These are phyloP conservation scores for Pollenia amentaria DNA, from an alignment of 2,888 invertebrate species.

Conservation along the genomic window DNA sequence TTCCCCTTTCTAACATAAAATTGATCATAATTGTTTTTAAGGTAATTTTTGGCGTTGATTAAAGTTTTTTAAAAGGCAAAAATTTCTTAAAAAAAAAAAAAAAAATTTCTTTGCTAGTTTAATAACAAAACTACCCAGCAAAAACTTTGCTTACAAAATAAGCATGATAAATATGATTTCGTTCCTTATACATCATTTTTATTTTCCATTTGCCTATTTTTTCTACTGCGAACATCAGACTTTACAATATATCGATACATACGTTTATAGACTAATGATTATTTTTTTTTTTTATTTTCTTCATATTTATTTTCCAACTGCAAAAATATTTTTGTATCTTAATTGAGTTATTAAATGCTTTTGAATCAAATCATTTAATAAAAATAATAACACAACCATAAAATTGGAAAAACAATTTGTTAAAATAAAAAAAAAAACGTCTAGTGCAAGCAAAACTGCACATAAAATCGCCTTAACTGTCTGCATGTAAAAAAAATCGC, in stretches of 20 bases:
- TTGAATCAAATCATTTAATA: conserved; percentile 47
- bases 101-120: not conserved
- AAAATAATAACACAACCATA: conserved; percentile 49
- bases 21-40: not conserved
- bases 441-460: not conserved
- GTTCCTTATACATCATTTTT: not conserved
- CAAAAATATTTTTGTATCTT: conserved; percentile 8
- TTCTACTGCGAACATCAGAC: not conserved
- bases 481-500: conserved; percentile 15
- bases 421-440: conserved; percentile 7
- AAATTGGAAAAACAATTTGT: conserved; percentile 53
- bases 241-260: not conserved
- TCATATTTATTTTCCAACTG: not conserved
- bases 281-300: not conserved
- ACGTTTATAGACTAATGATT: not conserved
- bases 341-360: conserved; percentile 62
- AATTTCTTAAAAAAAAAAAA: not conserved
- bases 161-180: not conserved
- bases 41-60: not conserved
- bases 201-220: not conserved
- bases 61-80: not conserved
- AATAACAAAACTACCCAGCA: not conserved
- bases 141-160: no score
- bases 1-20: not conserved
- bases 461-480: conserved; percentile 19